Conservation (phyloP, 2,888 invertebrate genomes). For the Limnephilus marmoratus region DNA sequence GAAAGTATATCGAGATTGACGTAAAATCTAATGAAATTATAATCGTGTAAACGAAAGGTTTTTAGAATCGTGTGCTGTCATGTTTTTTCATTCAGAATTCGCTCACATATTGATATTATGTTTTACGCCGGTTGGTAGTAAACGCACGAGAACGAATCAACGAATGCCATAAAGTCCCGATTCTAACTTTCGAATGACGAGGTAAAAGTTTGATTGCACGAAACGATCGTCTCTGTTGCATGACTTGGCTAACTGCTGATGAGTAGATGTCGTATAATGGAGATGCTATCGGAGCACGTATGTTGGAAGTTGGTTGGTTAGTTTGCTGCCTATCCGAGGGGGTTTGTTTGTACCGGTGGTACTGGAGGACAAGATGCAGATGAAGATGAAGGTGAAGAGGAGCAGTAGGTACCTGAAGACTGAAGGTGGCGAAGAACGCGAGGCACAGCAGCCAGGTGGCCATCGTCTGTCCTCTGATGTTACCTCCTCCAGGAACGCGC, state of each 20-base stretch:
- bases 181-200: constrained; percentile 42
- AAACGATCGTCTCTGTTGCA: constrained; percentile 1
- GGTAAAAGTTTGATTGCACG: constrained; percentile 44
- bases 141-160: constrained; percentile 41
- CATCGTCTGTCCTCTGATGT: constrained; percentile 60
- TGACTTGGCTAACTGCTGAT: neutral
- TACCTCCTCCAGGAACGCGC: constrained; percentile 59
- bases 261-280: neutral
- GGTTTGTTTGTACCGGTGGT: neutral
- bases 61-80: neutral
- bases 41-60: neutral
- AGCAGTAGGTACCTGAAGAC: constrained; percentile 60
- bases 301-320: neutral
- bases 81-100: constrained; percentile 26
- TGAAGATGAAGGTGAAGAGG: neutral
- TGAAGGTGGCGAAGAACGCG: constrained; percentile 58
- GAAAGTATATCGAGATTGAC: neutral
- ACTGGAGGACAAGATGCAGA: neutral
- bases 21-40: neutral
- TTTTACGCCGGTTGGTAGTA: neutral
- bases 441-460: constrained; percentile 60
- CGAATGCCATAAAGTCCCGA: constrained; percentile 33
- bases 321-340: neutral
- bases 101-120: constrained; percentile 10
- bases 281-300: neutral